Evolutionary conservation across 1,140 invertebrate species (phyloP), one percentile per base, ranked within the genome.

Genomic region (Zaprionus tsacasi): DNA sequence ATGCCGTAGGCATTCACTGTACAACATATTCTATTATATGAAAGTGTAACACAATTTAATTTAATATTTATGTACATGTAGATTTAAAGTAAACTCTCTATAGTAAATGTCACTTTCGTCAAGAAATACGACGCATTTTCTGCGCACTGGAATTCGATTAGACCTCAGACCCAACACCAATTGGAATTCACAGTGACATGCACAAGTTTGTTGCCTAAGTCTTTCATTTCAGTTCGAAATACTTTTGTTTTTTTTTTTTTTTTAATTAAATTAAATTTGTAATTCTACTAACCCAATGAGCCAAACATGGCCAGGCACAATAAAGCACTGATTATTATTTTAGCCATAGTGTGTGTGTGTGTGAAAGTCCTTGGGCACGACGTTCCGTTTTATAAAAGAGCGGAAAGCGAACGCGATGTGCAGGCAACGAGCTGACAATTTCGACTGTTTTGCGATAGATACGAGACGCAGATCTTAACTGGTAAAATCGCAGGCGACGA

Each of bases 291-390:
- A 92, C 91, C 91, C 76, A 91, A 70, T 6, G 91, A 91, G 83
- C 91, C 82, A 78, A 90, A 89, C 90, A 91, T 82, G 87, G 91
- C 86, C 40, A 92, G 43, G 65, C 90, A 91, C 81, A 92, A 56
- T 15, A 90, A 74, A 79, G 81, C 91, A 91, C 83, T 86, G 70
- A 92, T 79, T 40, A 91, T 56, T 63, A 85, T 88, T 74, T 91
- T 91, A 55, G 81, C 81, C 91, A 92, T 92, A 40, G 54, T 57
- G 8, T 56, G 6, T 75, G 27, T 50, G 48, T 55, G 35, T 67
- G 45, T 63, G 12, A 25, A 52, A 43, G 70, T 86, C 72, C 77
- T 88, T 52, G 27, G 30, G 50, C 72, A 76, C 81, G 76, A 40
- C 43, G 56, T 64, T 27, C 21, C 17, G 73, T 76, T 72, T 12